Base-by-base conservation (phyloP, 2,888 invertebrate species). In the Eristalinus sepulchralis region DNA sequence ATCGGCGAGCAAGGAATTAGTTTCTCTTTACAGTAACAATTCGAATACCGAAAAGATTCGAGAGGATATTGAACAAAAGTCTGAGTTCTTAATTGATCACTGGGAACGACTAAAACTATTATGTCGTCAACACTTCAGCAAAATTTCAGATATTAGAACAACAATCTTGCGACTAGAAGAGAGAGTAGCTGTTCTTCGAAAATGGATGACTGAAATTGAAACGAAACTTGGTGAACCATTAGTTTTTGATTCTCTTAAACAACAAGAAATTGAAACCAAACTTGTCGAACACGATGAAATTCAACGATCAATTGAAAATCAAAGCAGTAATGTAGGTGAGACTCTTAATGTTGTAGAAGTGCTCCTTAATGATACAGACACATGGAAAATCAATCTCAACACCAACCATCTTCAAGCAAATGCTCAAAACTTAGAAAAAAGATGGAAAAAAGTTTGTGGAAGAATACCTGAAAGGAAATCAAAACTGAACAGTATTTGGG, bases 291-390 rank as follows among this genome's bases (percentile, higher is more conserved):
- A 96, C 81, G 96, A 97, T 55, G 94, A 94, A 72, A 94, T 97
- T 33, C 96, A 96, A 90, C 95, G 95, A 81, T 94, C 94, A 6
- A 96, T 97, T 57, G 96, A 97, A 91, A 94, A 94, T 20, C 96
- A 97, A 90, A 96, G 96, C 90, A 94, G 95, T 64, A 95, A 96
- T 89, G 94, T 97, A 4, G 96, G 95, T 1, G 96, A 97, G 90
- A 95, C 97, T 0, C 92, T 97, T 1, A 97, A 96, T 90, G 94
- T 96, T 17, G 96, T 97, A 89, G 96, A 97, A 89, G 94, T 96
- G 62, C 92, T 97, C 1, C 93, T 97, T 62, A 96, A 94, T 89
- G 97, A 97, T 89, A 95, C 95, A 1, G 96, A 96, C 88, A 94
- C 95, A 0, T 94, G 95, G 92, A 96, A 95, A 89, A 94, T 95